Evolutionary conservation across 2,113 vertebrate genomes (phyloP).

Genomic region (Myiagra hebetior): DNA sequence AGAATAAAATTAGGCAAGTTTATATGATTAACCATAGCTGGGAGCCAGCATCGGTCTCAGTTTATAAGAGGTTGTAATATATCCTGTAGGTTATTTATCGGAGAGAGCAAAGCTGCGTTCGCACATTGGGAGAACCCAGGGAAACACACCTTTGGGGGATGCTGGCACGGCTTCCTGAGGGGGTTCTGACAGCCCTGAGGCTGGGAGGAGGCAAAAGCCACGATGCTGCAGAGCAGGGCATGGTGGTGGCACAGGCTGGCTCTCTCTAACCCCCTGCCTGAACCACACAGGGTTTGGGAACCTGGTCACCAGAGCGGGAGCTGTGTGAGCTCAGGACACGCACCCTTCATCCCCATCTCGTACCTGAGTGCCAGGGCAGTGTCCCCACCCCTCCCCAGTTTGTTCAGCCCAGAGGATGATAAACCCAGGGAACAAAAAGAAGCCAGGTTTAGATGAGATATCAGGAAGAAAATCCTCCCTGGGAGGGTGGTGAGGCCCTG

Average conservation of each 20-base stretch:
- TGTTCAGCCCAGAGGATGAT: not conserved
- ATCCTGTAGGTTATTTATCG: not conserved
- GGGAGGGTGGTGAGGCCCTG: accelerated
- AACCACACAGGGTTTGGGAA: not conserved
- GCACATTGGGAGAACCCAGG: not conserved
- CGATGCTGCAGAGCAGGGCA: not conserved
- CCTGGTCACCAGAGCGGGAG: not conserved
- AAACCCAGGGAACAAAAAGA: not conserved
- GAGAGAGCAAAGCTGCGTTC: not conserved
- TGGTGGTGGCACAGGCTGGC: not conserved
- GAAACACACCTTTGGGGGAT: not conserved
- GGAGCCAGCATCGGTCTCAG: slow-evolving; percentile 30
- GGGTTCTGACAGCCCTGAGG: not conserved
- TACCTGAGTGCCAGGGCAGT: not conserved
- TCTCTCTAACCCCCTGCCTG: not conserved
- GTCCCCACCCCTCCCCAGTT: not conserved
- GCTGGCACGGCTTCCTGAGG: not conserved
- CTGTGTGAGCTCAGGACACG: not conserved
- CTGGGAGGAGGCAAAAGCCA: not conserved
- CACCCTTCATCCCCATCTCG: no score
- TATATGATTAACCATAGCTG: slow-evolving; percentile 52
- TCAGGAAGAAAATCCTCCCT: not conserved
- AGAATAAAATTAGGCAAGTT: slow-evolving; percentile 63
- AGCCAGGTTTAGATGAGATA: not conserved
- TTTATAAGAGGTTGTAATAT: not conserved